phyloP scores from a whole-genome alignment of 2,797 vertebrate species.

The Tamandua tetradactyla region DNA sequence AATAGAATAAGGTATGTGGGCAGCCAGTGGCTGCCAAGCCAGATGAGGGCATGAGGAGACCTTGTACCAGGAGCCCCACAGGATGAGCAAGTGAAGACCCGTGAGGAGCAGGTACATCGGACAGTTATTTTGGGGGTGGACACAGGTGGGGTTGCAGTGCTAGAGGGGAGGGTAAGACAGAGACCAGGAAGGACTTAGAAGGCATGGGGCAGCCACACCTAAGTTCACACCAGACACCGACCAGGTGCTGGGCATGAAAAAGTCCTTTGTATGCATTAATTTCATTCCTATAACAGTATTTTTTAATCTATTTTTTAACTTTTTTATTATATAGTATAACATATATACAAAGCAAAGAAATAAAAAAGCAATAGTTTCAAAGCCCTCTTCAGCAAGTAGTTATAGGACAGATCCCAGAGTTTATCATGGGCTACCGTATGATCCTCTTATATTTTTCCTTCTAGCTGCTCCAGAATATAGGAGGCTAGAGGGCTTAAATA shows the following conservation, averaged over 20 bases:
- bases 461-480: too few relatives aligned
- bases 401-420: too few relatives aligned
- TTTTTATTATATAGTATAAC: too few relatives aligned
- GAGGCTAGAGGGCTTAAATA: too few relatives aligned
- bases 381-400: too few relatives aligned
- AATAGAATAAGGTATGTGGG: not conserved
- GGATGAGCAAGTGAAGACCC: not conserved
- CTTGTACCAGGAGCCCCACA: not conserved
- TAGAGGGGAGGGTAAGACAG: not conserved
- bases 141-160: rapidly evolving
- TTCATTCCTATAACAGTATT: not conserved
- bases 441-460: too few relatives aligned
- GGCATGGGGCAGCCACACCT: not conserved
- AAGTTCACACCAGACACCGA: not conserved
- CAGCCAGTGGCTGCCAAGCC: not conserved
- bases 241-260: not conserved
- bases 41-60: rapidly evolving
- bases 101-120: too few relatives aligned
- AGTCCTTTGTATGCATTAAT: not conserved
- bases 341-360: too few relatives aligned
- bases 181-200: not conserved
- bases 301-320: too few relatives aligned
- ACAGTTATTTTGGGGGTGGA: not conserved
- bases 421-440: too few relatives aligned
- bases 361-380: too few relatives aligned